Percentiles rank a stretch among this genome's conserved stretches.
Evolutionary conservation across 2,888 invertebrate genomes (phyloP).

Genomic region (Drosophila macrospina): DNA sequence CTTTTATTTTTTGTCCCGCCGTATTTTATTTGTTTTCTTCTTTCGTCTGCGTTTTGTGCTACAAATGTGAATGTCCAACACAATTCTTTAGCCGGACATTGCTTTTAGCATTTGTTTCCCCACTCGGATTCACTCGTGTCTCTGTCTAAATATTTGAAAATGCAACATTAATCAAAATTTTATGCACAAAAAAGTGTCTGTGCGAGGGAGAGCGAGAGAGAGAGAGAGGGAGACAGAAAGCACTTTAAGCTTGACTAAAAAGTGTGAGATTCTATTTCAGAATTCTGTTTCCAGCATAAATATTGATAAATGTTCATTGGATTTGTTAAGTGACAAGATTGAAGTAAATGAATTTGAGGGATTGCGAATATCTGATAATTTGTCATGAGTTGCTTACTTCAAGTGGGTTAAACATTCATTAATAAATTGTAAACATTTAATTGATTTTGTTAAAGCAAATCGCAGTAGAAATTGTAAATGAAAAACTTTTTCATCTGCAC

Average conservation of each 20-base stretch:
- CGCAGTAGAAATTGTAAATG: too few relatives aligned
- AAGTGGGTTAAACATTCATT: neutral
- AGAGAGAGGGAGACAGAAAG: slow-evolving; percentile 3
- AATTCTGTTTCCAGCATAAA: slow-evolving; percentile 60
- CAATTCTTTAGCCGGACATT: slow-evolving; percentile 38
- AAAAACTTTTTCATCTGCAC: too few relatives aligned
- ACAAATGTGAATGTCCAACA: slow-evolving; percentile 49
- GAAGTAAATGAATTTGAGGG: slow-evolving; percentile 25
- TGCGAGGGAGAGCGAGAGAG: neutral
- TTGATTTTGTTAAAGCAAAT: too few relatives aligned
- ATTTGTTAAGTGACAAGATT: slow-evolving; percentile 48
- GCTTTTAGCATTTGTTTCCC: slow-evolving; percentile 35
- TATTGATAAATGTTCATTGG: slow-evolving; percentile 64
- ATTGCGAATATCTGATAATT: slow-evolving; percentile 1
- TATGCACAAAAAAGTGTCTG: slow-evolving; percentile 23
- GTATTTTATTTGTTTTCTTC: slow-evolving; percentile 22
- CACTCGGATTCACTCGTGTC: slow-evolving; percentile 9
- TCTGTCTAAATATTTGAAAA: slow-evolving; percentile 63
- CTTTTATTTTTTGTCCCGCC: slow-evolving; percentile 5
- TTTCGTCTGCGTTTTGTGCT: slow-evolving; percentile 31
- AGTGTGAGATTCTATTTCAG: slow-evolving; percentile 23
- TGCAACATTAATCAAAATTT: slow-evolving; percentile 62
- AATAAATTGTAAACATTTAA: too few relatives aligned
- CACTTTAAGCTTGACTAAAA: slow-evolving; percentile 38
- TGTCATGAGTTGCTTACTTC: neutral